A percentile compares a stretch with the other conserved stretches of the same genome.
phyloP scores from a whole-genome alignment of 2,797 vertebrate species.

The Trematomus bernacchii region DNA sequence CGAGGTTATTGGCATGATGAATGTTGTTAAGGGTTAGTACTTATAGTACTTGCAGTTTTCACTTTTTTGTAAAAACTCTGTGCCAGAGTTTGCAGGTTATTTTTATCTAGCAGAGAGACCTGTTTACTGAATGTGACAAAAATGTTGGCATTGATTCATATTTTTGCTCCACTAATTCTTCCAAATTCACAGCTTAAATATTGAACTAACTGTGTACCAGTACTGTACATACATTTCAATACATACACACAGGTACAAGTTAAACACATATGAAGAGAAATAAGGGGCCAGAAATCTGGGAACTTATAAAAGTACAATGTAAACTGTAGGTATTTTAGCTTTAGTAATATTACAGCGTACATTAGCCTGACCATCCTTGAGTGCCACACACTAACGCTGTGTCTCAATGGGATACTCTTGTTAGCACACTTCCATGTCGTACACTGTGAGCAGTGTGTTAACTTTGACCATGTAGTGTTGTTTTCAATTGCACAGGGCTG shows the following conservation, averaged over 20 bases:
- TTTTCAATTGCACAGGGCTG: no score
- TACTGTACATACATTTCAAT: not conserved
- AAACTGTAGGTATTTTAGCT: not conserved
- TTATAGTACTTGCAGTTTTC: constrained; percentile 16
- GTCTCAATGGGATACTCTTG: no score
- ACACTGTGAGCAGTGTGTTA: no score
- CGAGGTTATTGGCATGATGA: constrained; percentile 13
- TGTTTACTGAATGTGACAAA: constrained; percentile 13
- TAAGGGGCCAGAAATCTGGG: no score
- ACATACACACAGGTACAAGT: not conserved
- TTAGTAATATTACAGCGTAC: not conserved
- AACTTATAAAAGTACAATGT: not conserved
- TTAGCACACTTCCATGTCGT: no score
- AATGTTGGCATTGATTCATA: not conserved
- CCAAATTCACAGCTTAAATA: not conserved
- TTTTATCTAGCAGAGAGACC: not conserved
- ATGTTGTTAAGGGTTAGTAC: constrained; percentile 34
- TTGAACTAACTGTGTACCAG: not conserved
- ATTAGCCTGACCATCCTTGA: not conserved
- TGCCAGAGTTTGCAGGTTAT: not conserved
- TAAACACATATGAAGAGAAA: not conserved
- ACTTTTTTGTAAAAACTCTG: constrained; percentile 11
- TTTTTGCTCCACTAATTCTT: not conserved
- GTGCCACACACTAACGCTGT: not conserved
- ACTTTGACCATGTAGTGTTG: no score